phyloP scores from a whole-genome alignment of 2,888 invertebrate species.

The Barypeithes pellucidus region DNA sequence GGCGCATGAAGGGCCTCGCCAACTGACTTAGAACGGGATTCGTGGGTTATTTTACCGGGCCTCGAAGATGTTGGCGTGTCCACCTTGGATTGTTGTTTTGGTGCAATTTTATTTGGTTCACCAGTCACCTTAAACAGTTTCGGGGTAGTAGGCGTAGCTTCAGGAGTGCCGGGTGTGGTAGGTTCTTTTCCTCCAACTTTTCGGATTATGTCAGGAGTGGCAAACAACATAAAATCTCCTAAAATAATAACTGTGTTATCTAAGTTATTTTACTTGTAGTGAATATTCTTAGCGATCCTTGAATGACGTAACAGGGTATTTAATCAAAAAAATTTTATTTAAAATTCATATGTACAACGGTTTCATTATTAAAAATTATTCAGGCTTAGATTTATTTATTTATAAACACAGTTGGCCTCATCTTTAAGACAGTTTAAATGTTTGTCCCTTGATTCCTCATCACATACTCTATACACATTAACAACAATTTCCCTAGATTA shows the following conservation, averaged over 20 bases:
- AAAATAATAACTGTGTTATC: not conserved
- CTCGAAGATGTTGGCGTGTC: conserved; percentile 55
- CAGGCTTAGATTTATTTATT: too few species aligned
- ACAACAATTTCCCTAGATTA: too few species aligned
- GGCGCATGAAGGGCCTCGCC: conserved; percentile 55
- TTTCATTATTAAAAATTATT: too few species aligned
- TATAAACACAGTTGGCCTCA: too few species aligned
- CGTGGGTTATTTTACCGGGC: conserved; percentile 66
- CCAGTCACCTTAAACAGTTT: conserved; percentile 23
- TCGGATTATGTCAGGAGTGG: conserved; percentile 85
- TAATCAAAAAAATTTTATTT: too few species aligned
- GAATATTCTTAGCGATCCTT: too few species aligned
- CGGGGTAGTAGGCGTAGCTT: conserved; percentile 44
- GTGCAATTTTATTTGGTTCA: conserved; percentile 24
- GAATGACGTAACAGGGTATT: too few species aligned
- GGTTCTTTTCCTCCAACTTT: conserved; percentile 72
- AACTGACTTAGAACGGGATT: conserved; percentile 64
- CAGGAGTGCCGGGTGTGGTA: conserved; percentile 61
- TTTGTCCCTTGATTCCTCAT: too few species aligned
- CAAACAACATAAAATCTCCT: conserved; percentile 82
- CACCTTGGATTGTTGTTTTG: conserved; percentile 2
- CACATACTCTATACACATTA: too few species aligned
- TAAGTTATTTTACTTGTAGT: not conserved
- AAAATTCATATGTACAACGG: too few species aligned
- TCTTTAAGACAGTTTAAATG: too few species aligned